A percentile compares a stretch with the other conserved stretches of the same genome.
These are phyloP conservation scores for Drosophila repletoides DNA, from an alignment of 1,140 invertebrate species.

Conservation along the genomic window DNA sequence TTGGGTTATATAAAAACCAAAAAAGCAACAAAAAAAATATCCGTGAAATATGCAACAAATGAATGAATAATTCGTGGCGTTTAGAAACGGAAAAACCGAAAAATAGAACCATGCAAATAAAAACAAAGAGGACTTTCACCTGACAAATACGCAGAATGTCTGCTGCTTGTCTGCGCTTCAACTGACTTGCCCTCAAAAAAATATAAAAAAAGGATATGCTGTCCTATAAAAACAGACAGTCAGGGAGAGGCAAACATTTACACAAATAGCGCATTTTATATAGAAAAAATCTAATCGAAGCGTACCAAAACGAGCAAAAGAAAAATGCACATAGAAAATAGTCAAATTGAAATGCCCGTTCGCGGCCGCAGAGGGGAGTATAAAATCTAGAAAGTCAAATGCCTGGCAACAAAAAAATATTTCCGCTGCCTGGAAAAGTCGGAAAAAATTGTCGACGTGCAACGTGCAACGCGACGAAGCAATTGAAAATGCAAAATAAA, in stretches of 20 bases:
- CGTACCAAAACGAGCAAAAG: slow-evolving; percentile 47
- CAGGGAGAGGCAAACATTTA: slow-evolving; percentile 43
- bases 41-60: slow-evolving; percentile 53
- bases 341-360: slow-evolving; percentile 26
- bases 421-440: slow-evolving; percentile 46
- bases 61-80: slow-evolving; percentile 68
- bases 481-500: slow-evolving; percentile 78
- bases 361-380: slow-evolving; percentile 5
- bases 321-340: slow-evolving; percentile 45
- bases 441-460: slow-evolving; percentile 52
- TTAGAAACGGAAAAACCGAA: slow-evolving; percentile 61
- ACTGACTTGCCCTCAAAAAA: slow-evolving; percentile 48
- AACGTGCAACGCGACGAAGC: slow-evolving; percentile 36
- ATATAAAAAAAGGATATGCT: slow-evolving; percentile 22
- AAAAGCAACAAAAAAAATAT: slow-evolving; percentile 14
- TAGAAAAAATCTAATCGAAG: slow-evolving; percentile 74
- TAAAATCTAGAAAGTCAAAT: slow-evolving; percentile 57
- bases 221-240: slow-evolving; percentile 33
- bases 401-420: slow-evolving; percentile 70
- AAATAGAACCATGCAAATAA: slow-evolving; percentile 55
- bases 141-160: slow-evolving; percentile 67
- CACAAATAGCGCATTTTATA: slow-evolving; percentile 63
- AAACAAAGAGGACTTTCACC: slow-evolving; percentile 70
- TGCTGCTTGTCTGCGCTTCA: slow-evolving; percentile 70
- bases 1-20: too few relatives aligned